Percentiles rank a stretch among this genome's conserved stretches.
Conservation (phyloP, 2,888 invertebrate genomes). For the Molorchus minor region DNA sequence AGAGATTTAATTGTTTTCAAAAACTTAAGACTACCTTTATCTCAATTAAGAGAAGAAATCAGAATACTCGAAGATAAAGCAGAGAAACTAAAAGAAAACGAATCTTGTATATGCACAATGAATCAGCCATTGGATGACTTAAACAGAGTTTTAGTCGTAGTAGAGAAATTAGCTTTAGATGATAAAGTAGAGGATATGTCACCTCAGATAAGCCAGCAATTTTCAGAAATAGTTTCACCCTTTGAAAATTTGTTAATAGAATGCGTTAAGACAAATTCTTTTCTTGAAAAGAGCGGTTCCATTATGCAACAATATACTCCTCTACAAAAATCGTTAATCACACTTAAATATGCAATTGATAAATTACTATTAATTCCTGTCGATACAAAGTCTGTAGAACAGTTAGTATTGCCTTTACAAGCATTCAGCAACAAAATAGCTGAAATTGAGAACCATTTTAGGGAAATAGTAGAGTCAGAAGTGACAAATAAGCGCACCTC, state of each 20-base stretch:
- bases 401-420: constrained; percentile 37
- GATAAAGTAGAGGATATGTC: constrained; percentile 38
- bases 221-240: constrained; percentile 39
- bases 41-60: constrained; percentile 44
- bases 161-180: constrained; percentile 52
- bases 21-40: constrained; percentile 37
- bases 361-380: constrained; percentile 32
- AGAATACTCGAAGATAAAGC: constrained; percentile 35
- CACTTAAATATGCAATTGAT: constrained; percentile 32
- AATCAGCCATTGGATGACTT: constrained; percentile 61
- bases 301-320: constrained; percentile 22
- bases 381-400: constrained; percentile 32
- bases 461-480: constrained; percentile 13
- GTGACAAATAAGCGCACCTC: constrained; percentile 20
- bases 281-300: constrained; percentile 31
- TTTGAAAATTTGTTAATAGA: constrained; percentile 47
- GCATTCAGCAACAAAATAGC: constrained; percentile 29
- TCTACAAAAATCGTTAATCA: constrained; percentile 29
- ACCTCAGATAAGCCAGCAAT: constrained; percentile 29
- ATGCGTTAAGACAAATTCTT: constrained; percentile 47
- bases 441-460: constrained; percentile 32
- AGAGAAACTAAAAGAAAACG: constrained; percentile 31
- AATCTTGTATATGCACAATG: constrained; percentile 49
- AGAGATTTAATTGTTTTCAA: constrained; percentile 28
- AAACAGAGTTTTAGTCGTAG: constrained; percentile 53